Conservation (phyloP, 2,888 invertebrate species). For the Amblyjoppa proteus region DNA sequence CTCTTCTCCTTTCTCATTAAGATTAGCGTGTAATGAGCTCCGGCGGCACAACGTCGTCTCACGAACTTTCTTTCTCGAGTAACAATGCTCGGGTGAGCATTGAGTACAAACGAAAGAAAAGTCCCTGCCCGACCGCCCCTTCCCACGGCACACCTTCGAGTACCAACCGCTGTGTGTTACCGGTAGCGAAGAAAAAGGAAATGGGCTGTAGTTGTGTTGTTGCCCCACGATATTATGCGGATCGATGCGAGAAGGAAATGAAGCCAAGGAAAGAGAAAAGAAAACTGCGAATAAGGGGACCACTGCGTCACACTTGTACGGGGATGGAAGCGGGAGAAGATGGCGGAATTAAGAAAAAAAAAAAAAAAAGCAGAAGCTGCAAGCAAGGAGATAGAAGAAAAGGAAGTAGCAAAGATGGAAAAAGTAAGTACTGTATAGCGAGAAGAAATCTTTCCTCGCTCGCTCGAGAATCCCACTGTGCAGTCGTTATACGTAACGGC, state of each 20-base stretch:
- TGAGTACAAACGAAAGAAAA: conserved; percentile 42
- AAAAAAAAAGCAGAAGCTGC: not conserved
- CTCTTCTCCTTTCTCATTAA: conserved; percentile 53
- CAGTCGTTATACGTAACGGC: conserved; percentile 67
- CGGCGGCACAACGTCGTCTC: conserved; percentile 11
- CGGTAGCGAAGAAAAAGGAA: conserved; percentile 35
- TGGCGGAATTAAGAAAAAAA: not conserved
- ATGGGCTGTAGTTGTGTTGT: conserved; percentile 35
- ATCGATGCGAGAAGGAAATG: conserved; percentile 46
- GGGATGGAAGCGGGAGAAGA: not conserved
- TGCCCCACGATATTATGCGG: conserved; percentile 39
- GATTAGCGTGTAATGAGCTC: conserved; percentile 51
- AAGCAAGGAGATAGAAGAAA: conserved; percentile 14
- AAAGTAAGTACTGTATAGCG: conserved; percentile 27
- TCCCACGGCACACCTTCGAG: not conserved
- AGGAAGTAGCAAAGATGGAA: conserved; percentile 24
- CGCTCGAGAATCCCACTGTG: conserved; percentile 10
- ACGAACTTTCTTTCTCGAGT: conserved; percentile 37
- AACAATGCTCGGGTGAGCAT: conserved; percentile 51
- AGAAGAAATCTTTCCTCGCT: conserved; percentile 33
- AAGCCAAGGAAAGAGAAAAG: conserved; percentile 2
- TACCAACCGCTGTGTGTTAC: conserved; percentile 25
- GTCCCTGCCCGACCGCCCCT: not conserved
- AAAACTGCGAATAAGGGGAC: conserved; percentile 8
- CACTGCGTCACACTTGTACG: conserved; percentile 10